Base-by-base conservation (phyloP, 1,140 invertebrate species). In the Plectrocnemia conspersa region DNA sequence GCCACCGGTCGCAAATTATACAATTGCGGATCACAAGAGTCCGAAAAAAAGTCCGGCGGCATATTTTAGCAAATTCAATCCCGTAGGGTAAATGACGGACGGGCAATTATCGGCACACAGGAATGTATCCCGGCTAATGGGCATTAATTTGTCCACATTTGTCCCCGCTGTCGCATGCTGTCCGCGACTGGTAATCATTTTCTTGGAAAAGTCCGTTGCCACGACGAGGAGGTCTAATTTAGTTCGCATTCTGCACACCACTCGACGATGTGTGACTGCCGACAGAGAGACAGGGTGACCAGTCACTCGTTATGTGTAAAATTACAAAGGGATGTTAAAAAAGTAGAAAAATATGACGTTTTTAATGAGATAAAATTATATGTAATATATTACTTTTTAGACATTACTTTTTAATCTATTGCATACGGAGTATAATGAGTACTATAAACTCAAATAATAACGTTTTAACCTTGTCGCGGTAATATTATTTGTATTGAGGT, bases 141-240 rank as follows among this genome's bases (percentile, higher is more conserved):
- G 49, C 58, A 52, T 56, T 60, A 56, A 60, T 60, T 60, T 60
- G 58, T 60, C 58, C 23, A 38, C 49, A 55, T 60, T 56, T 60
- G 58, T 56, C 50, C 24, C 42, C n/a, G 47, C 15, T 25, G 47
- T 50, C 36, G 27, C 53, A 42, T 46, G 49, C 49, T 49, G 41
- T n/a, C 27, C 41, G 25, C 46, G 33, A 23, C 42, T 3, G 13
- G 40, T 59, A 59, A 60, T 60, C 42, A 47, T 45, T 19, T 60
- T 56, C 58, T 56, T 38, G 58, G 58, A 60, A 60, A 22, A 49
- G 1, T 47, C 46, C n/a, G 52, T 5, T 27, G 29, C 24, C 32
- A 25, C 53, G 47, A 46, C 33, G 22, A 46, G 53, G 46, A 33
- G 42, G 38, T 32, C 38, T 56, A 55, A 60, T 60, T 59, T 55